A percentile compares a stretch with the other conserved stretches of the same genome.
Evolutionary conservation across 2,113 vertebrate genomes (phyloP).

Genomic region (Trichechus manatus): DNA sequence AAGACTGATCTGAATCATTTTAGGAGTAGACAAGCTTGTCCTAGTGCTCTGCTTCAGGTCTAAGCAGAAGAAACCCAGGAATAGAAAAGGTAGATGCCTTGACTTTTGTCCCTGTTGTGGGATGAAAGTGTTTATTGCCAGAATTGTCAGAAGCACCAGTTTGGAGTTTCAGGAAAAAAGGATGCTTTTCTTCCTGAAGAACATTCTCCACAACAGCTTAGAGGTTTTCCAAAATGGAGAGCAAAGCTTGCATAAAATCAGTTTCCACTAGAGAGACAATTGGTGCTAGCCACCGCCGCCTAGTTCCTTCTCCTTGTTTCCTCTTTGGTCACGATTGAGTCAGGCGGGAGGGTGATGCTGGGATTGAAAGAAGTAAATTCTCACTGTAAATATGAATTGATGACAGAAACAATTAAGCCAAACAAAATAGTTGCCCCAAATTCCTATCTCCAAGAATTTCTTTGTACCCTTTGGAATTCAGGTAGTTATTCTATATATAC

Average conservation of each 20-base stretch:
- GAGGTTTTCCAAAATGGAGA: slow-evolving; percentile 75
- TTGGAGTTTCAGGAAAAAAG: slow-evolving; percentile 62
- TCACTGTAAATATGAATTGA: slow-evolving; percentile 69
- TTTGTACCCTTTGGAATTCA: slow-evolving; percentile 86
- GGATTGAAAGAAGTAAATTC: slow-evolving; percentile 74
- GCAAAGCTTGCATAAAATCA: slow-evolving; percentile 69
- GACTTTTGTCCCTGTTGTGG: slow-evolving; percentile 75
- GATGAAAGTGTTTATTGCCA: slow-evolving; percentile 78
- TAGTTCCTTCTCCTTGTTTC: slow-evolving; percentile 58
- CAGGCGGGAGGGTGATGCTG: slow-evolving; percentile 72
- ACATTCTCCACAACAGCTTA: slow-evolving; percentile 68
- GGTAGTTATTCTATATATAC: slow-evolving; percentile 82
- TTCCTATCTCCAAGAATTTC: slow-evolving; percentile 81
- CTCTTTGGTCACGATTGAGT: slow-evolving; percentile 71
- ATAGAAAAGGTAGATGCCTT: slow-evolving; percentile 65
- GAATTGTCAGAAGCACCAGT: slow-evolving; percentile 77
- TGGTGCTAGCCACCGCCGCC: slow-evolving; percentile 47
- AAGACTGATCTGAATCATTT: slow-evolving; percentile 78
- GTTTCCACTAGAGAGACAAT: slow-evolving; percentile 67
- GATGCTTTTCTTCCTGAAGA: slow-evolving; percentile 69
- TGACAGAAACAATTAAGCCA: slow-evolving; percentile 74
- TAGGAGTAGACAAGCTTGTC: slow-evolving; percentile 82
- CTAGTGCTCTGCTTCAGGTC: slow-evolving; percentile 81
- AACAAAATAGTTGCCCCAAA: slow-evolving; percentile 79
- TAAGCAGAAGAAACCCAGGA: slow-evolving; percentile 81